phyloP scores from a whole-genome alignment of 2,888 invertebrate species.

The Plagodis dolabraria region DNA sequence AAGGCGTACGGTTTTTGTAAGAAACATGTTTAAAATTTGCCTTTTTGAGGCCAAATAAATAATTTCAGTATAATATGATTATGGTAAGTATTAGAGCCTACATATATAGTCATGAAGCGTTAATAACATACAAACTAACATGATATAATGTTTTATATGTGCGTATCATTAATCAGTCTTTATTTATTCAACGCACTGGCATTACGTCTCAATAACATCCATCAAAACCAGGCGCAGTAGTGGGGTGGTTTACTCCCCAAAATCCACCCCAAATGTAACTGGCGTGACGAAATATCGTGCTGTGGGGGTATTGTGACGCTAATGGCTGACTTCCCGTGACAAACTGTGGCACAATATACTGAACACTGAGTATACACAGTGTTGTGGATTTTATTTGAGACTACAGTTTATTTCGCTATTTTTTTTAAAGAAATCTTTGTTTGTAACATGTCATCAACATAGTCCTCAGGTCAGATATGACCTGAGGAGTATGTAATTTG shows the following conservation, averaged over 20 bases:
- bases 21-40: too few relatives aligned
- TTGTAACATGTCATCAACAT: too few relatives aligned
- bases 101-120: too few relatives aligned
- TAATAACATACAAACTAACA: too few relatives aligned
- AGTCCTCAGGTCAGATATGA: too few relatives aligned
- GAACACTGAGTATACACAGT: background rate
- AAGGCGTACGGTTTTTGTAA: too few relatives aligned
- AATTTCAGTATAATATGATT: too few relatives aligned
- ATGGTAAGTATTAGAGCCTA: too few relatives aligned
- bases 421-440: too few relatives aligned
- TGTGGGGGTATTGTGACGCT: constrained; percentile 15
- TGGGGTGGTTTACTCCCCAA: background rate
- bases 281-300: constrained; percentile 24
- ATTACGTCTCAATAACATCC: constrained; percentile 21
- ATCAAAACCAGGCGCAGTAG: constrained; percentile 14
- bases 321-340: constrained; percentile 21
- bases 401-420: background rate
- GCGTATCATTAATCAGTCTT: constrained; percentile 10
- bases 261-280: constrained; percentile 15
- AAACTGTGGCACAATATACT: constrained; percentile 7
- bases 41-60: too few relatives aligned
- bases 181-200: constrained; percentile 17
- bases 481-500: too few relatives aligned
- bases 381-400: background rate
- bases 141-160: background rate